These are phyloP conservation scores for Pipra filicauda DNA, from an alignment of 2,113 vertebrate genomes.

Conservation along the genomic window DNA sequence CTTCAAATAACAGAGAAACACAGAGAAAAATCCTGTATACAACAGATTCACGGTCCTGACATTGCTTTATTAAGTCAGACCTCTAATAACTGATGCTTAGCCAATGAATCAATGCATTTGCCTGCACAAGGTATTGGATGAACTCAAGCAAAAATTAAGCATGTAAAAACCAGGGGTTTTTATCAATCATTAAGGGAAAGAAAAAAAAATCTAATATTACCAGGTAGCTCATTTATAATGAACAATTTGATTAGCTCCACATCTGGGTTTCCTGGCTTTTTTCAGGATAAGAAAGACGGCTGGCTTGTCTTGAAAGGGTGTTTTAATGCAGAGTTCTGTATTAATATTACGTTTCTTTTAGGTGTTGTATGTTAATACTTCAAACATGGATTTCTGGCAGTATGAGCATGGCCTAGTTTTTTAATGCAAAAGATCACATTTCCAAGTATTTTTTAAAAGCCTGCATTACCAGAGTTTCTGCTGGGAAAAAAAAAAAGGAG, in stretches of 20 bases:
- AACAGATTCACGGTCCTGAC: neutral
- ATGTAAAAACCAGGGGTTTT: neutral
- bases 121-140: neutral
- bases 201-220: neutral
- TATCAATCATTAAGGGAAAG: neutral
- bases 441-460: slow-evolving; percentile 35
- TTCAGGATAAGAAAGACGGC: neutral
- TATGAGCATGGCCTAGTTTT: neutral
- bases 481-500: neutral
- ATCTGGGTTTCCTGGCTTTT: slow-evolving; percentile 32
- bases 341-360: slow-evolving; percentile 40
- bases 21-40: neutral
- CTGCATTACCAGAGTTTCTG: neutral
- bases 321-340: slow-evolving; percentile 32
- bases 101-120: neutral
- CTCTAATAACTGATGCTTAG: neutral
- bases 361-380: slow-evolving; percentile 45
- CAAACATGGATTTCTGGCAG: slow-evolving; percentile 19
- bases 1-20: neutral
- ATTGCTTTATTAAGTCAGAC: neutral
- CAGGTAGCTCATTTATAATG: slow-evolving; percentile 30
- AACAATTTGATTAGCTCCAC: slow-evolving; percentile 17
- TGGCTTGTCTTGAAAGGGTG: slow-evolving; percentile 47
- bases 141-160: neutral
- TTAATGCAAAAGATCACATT: slow-evolving; percentile 32